Percentiles rank a stretch among this genome's conserved stretches.
phyloP scores from a whole-genome alignment of 2,113 vertebrate genomes.

The Dicaeum eximium region DNA sequence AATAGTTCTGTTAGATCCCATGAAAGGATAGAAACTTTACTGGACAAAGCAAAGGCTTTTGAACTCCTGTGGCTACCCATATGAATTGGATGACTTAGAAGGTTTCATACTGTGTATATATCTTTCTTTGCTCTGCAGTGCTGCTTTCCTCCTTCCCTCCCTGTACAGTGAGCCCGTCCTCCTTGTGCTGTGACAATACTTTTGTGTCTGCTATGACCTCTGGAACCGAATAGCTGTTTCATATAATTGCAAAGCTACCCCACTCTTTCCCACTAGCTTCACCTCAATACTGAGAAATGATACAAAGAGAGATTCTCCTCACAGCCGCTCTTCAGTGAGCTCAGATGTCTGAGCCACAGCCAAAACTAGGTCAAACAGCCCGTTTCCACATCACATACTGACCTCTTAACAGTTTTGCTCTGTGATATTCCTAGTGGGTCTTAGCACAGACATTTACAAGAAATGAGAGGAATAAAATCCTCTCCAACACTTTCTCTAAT shows the following conservation, averaged over 20 bases:
- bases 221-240: constrained; percentile 28
- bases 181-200: not conserved
- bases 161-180: not conserved
- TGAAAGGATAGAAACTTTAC: constrained; percentile 19
- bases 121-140: constrained; percentile 5
- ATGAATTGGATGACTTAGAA: constrained; percentile 7
- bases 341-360: constrained; percentile 37
- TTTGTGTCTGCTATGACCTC: not conserved
- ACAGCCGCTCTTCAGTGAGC: not conserved
- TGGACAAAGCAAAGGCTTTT: constrained; percentile 18
- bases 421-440: constrained; percentile 47
- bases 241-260: constrained; percentile 35
- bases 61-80: not conserved
- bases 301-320: constrained; percentile 50
- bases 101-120: not conserved
- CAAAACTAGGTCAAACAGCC: constrained; percentile 69
- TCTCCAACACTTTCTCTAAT: constrained; percentile 37
- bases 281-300: not conserved
- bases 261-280: not conserved
- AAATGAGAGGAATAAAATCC: constrained; percentile 47
- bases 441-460: constrained; percentile 21
- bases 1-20: not conserved
- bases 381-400: constrained; percentile 55
- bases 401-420: constrained; percentile 53
- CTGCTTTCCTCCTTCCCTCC: not conserved